Percentiles rank a stretch among this genome's conserved stretches.
Conservation (phyloP, 2,888 invertebrate species). For the Drosophila villosipedis region DNA sequence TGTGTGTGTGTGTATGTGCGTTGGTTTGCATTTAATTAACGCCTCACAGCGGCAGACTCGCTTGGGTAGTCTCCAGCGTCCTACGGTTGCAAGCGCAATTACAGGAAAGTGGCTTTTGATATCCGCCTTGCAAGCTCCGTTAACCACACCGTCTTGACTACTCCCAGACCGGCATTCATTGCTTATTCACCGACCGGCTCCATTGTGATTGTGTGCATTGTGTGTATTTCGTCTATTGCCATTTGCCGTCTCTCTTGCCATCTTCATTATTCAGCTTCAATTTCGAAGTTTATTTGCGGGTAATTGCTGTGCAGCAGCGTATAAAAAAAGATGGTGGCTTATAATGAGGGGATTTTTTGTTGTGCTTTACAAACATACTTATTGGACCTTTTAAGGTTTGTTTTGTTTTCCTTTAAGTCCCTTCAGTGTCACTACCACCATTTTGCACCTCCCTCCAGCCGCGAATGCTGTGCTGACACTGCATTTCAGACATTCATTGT, state of each 20-base stretch:
- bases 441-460: too few species aligned
- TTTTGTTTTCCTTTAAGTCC: slow-evolving; percentile 39
- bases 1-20: neutral
- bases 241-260: slow-evolving; percentile 17
- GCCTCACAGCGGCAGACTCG: slow-evolving; percentile 41
- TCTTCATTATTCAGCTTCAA: slow-evolving; percentile 43
- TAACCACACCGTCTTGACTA: slow-evolving; percentile 56
- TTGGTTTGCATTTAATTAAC: slow-evolving; percentile 72
- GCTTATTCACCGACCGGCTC: slow-evolving; percentile 52
- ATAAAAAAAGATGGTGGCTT: slow-evolving; percentile 21
- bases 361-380: slow-evolving; percentile 7
- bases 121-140: slow-evolving; percentile 61
- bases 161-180: slow-evolving; percentile 29
- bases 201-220: slow-evolving; percentile 52
- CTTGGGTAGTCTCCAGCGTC: slow-evolving; percentile 26
- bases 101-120: slow-evolving; percentile 68
- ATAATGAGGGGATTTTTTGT: slow-evolving; percentile 17
- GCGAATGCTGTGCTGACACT: slow-evolving; percentile 6
- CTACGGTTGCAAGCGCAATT: slow-evolving; percentile 56
- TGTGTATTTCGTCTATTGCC: slow-evolving; percentile 56
- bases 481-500: slow-evolving; percentile 50
- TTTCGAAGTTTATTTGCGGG: slow-evolving; percentile 54
- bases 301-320: slow-evolving; percentile 49
- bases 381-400: slow-evolving; percentile 20
- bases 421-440: slow-evolving; percentile 3